Percentiles rank a stretch among this genome's conserved stretches.
These are phyloP conservation scores for Phortica variegata DNA, from an alignment of 1,140 invertebrate genomes.

Conservation along the genomic window DNA sequence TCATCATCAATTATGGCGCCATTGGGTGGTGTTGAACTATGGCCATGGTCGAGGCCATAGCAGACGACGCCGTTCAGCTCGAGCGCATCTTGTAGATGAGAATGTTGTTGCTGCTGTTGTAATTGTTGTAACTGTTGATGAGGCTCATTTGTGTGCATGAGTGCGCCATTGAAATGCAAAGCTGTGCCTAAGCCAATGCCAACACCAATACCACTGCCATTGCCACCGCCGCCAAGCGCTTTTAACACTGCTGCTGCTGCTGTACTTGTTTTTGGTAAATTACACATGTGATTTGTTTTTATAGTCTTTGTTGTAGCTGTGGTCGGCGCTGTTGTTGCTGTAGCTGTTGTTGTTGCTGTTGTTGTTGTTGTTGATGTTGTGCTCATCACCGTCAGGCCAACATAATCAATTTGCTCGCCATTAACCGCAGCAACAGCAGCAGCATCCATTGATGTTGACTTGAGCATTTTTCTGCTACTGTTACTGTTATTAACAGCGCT, in stretches of 20 bases:
- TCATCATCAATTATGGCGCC: constrained; percentile 67
- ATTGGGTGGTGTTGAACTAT: constrained; percentile 24
- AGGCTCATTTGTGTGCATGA: constrained; percentile 24
- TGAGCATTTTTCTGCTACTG: constrained; percentile 21
- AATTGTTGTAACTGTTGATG: constrained; percentile 24
- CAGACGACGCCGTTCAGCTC: background rate
- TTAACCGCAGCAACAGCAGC: background rate
- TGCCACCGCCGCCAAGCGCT: background rate
- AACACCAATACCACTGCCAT: background rate
- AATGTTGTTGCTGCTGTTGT: constrained; percentile 13
- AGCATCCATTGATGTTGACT: constrained; percentile 35
- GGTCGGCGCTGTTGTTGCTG: constrained; percentile 19
- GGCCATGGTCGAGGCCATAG: constrained; percentile 13
- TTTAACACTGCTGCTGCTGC: background rate
- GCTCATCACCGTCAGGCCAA: constrained; percentile 1
- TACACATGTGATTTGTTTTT: constrained; percentile 28
- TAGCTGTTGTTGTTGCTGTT: constrained; percentile 20
- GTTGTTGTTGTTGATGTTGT: constrained; percentile 15
- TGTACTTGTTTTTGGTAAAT: too few species aligned
- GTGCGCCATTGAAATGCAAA: constrained; percentile 16
- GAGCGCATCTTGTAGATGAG: constrained; percentile 19
- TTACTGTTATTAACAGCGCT: constrained; percentile 5
- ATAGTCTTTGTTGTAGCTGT: constrained; percentile 10
- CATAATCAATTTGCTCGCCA: background rate
- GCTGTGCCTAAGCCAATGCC: background rate